phyloP scores from a whole-genome alignment of 2,888 invertebrate genomes.

The Teleogryllus oceanicus region DNA sequence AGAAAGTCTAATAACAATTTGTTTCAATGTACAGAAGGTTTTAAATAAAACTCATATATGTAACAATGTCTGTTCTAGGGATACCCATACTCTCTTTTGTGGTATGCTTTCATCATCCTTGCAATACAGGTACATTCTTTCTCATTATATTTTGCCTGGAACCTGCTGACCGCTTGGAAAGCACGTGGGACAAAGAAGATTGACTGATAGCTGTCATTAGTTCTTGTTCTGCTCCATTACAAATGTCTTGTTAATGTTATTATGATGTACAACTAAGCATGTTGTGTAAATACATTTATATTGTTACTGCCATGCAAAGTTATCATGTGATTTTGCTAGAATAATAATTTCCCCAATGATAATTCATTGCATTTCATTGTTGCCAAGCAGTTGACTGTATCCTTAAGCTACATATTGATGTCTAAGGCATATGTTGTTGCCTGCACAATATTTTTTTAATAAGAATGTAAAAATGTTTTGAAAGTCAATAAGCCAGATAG shows the following conservation, averaged over 20 bases:
- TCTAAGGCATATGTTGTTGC: too few species aligned
- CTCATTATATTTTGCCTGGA: conserved; percentile 79
- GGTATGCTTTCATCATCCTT: conserved; percentile 85
- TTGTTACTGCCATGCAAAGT: not conserved
- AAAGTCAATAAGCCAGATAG: too few species aligned
- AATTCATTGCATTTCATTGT: conserved; percentile 6
- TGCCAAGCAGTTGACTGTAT: not conserved
- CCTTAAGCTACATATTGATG: too few species aligned
- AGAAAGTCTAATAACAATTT: too few species aligned
- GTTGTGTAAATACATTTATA: conserved; percentile 11
- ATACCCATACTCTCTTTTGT: conserved; percentile 85
- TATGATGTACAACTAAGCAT: not conserved
- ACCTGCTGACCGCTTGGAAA: conserved; percentile 79
- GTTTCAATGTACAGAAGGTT: too few species aligned
- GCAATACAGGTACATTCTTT: conserved; percentile 87
- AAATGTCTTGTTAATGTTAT: conserved; percentile 2
- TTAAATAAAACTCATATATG: conserved; percentile 18
- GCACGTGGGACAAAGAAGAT: conserved; percentile 68
- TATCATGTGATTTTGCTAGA: not conserved
- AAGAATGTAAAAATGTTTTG: too few species aligned
- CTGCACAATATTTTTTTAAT: too few species aligned
- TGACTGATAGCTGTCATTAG: conserved; percentile 51
- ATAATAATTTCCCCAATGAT: conserved; percentile 18
- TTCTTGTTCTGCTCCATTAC: not conserved
- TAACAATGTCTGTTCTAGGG: conserved; percentile 57